These are phyloP conservation scores for Copidosoma aretas DNA, from an alignment of 2,888 invertebrate genomes.

Conservation along the genomic window DNA sequence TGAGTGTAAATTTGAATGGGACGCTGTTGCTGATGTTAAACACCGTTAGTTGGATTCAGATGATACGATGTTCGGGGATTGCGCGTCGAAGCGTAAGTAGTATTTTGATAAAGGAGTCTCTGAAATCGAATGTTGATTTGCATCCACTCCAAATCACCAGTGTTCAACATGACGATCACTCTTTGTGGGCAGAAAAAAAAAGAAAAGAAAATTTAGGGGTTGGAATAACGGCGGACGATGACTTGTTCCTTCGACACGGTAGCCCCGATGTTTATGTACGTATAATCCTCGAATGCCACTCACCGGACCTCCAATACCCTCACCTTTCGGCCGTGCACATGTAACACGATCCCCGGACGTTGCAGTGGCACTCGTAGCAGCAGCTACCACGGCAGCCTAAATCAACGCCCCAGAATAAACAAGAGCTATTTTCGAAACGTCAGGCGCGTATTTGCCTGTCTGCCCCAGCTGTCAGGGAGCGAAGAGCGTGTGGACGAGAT, in stretches of 20 bases:
- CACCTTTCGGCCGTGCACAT: conserved; percentile 57
- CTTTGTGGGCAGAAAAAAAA: no score
- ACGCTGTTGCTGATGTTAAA: no score
- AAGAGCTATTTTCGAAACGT: conserved; percentile 57
- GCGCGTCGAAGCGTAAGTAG: no score
- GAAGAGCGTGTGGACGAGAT: no score
- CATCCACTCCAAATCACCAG: no score
- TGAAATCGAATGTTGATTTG: no score
- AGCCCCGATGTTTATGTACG: neutral
- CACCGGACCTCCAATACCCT: no score
- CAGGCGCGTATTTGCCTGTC: conserved; percentile 56
- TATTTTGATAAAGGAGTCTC: no score
- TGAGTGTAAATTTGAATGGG: no score
- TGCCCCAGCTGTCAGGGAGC: conserved; percentile 53
- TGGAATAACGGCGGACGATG: conserved; percentile 15
- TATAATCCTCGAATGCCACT: conserved; percentile 50
- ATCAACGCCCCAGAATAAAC: conserved; percentile 61
- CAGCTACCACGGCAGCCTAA: conserved; percentile 58
- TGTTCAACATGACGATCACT: no score
- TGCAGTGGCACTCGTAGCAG: conserved; percentile 57
- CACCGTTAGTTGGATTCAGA: no score
- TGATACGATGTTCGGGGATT: no score
- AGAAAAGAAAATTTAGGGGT: neutral
- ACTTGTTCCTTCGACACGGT: neutral
- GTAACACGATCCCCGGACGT: conserved; percentile 53